phyloP scores from a whole-genome alignment of 2,888 invertebrate genomes.

The Tetropium fuscum region DNA sequence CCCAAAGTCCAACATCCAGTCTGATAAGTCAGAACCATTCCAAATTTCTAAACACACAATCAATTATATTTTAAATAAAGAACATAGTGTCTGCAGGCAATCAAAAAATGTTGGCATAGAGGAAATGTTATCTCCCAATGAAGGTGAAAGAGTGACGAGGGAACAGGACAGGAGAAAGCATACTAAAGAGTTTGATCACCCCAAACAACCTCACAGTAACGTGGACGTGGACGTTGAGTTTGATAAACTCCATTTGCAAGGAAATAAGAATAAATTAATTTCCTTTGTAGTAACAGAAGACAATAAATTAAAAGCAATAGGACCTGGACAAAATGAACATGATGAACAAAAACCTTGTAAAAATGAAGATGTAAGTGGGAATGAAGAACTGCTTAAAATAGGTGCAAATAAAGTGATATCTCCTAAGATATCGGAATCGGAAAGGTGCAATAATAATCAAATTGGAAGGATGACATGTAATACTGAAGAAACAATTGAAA shows the following conservation, averaged over 20 bases:
- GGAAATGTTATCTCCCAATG: neutral
- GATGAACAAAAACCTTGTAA: neutral
- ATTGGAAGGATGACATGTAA: neutral
- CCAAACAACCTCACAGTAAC: neutral
- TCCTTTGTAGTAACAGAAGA: constrained; percentile 6
- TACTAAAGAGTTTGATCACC: neutral
- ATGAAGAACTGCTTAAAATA: neutral
- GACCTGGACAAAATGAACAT: constrained; percentile 5
- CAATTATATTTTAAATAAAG: constrained; percentile 13
- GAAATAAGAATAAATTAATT: constrained; percentile 12
- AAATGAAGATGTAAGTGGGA: neutral
- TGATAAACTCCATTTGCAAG: constrained; percentile 9
- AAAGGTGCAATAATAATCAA: neutral
- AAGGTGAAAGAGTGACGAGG: neutral
- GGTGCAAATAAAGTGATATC: too few species aligned
- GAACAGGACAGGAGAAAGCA: neutral
- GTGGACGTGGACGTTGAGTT: neutral
- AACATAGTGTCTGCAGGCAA: neutral
- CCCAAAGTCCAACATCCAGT: neutral
- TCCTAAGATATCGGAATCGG: neutral
- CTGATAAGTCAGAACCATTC: neutral
- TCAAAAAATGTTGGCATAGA: neutral
- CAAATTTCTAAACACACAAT: constrained; percentile 5
- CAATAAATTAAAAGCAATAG: constrained; percentile 9
- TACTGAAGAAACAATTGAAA: too few species aligned